Evolutionary conservation across 2,797 vertebrate genomes (phyloP), one percentile per base, ranked within the genome.

Genomic region (Caiman crocodilus): DNA sequence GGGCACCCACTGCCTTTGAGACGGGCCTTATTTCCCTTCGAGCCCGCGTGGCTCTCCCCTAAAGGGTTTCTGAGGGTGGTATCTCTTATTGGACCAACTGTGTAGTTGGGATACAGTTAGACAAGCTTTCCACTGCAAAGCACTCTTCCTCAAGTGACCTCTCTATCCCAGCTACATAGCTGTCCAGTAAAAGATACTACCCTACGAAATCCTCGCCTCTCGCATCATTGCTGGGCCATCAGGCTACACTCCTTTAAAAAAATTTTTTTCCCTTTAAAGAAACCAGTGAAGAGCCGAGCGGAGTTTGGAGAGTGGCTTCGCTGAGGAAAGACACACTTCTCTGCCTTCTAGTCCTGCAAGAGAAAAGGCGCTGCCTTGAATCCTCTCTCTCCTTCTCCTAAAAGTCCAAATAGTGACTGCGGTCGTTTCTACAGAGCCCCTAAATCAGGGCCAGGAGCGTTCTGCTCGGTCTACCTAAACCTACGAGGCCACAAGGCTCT

Each of bases 1-100:
- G 92, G 28, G 79, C 50, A 82, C 64, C 69, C 64, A 87, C 14
- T 76, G 80, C 35, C 86, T 89, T 95, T 90, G 82, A 81, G 84
- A 91, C 86, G 64, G 87, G 86, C 87, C 1, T 0, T 75, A 81
- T 95, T 96, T 96, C 88, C 76, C 83, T 76, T 81, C 79, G 90
- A 76, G 87, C 85, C 91, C 75, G 80, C 85, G 59, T 65, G 79
- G 76, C 83, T 95, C 91, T 91, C 89, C 85, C 91, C 91, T 91
- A 91, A 81, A 89, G 85, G 64, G 80, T 89, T 50, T 50, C 42
- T 50, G 42, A 50, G 42, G 42, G 42, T 50, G 42, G 42, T 50
- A 50, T 35, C 35, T 35, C 11, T 50, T 50, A 50, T 10, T 50
- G 42, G 42, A 50, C 42, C 42, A 50, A 50, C 42, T 50, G 42